phyloP scores from a whole-genome alignment of 2,888 invertebrate genomes.

The Brachyopa scutellaris region DNA sequence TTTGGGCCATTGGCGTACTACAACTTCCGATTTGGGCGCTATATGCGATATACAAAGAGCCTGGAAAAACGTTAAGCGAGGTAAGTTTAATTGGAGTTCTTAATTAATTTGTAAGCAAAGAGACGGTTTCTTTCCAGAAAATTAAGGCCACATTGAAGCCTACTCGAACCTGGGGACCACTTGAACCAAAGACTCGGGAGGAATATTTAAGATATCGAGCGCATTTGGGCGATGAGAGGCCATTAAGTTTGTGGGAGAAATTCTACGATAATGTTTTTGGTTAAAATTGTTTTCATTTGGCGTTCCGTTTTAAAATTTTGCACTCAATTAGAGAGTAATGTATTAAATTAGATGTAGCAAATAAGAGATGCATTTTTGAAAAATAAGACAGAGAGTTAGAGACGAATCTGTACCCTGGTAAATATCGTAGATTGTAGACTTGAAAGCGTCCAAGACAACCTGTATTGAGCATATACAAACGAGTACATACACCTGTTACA shows the following conservation, averaged over 20 bases:
- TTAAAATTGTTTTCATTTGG: slow-evolving; percentile 63
- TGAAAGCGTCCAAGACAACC: no score
- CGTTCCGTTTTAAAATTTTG: background rate
- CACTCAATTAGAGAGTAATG: background rate
- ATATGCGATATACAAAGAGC: slow-evolving; percentile 78
- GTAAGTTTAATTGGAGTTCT: background rate
- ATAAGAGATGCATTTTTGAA: no score
- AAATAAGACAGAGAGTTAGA: no score
- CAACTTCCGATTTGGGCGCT: slow-evolving; percentile 82
- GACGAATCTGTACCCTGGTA: no score
- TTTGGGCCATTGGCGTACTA: slow-evolving; percentile 82
- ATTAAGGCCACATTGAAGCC: slow-evolving; percentile 77
- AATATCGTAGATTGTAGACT: no score
- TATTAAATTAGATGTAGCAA: no score
- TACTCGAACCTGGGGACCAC: slow-evolving; percentile 78
- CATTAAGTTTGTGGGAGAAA: slow-evolving; percentile 64
- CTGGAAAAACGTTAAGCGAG: slow-evolving; percentile 74
- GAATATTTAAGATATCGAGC: slow-evolving; percentile 81
- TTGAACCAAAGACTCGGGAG: slow-evolving; percentile 79
- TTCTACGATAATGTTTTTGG: slow-evolving; percentile 79
- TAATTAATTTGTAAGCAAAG: background rate
- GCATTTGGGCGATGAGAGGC: slow-evolving; percentile 46
- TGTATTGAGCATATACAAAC: no score
- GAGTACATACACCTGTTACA: no score
- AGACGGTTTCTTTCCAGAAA: slow-evolving; percentile 77